A percentile compares a stretch with the other conserved stretches of the same genome.
Conservation (phyloP, 2,888 invertebrate genomes). For the Leptinotarsa tumamoca region DNA sequence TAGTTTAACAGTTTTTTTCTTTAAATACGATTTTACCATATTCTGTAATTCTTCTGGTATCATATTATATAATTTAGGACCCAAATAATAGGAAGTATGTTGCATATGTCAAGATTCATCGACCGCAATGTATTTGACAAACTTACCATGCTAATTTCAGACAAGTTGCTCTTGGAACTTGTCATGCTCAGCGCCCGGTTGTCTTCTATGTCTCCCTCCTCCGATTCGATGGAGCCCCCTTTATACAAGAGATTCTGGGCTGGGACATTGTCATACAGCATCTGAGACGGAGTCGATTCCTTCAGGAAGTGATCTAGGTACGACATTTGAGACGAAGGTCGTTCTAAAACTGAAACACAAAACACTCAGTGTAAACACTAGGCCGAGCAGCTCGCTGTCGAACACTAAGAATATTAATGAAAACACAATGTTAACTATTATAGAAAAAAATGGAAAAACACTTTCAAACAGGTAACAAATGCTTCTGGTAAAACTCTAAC, state of each 20-base stretch:
- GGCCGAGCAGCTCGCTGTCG: neutral
- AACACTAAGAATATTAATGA: slow-evolving; percentile 26
- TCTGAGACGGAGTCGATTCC: slow-evolving; percentile 70
- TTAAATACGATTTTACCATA: no score
- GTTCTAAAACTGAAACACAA: slow-evolving; percentile 78
- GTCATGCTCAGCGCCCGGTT: slow-evolving; percentile 81
- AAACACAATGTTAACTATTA: slow-evolving; percentile 36
- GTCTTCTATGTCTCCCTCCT: slow-evolving; percentile 82
- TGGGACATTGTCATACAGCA: slow-evolving; percentile 60
- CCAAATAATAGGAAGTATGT: no score
- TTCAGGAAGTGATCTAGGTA: slow-evolving; percentile 91
- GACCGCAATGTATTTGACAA: slow-evolving; percentile 22
- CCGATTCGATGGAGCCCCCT: slow-evolving; percentile 75
- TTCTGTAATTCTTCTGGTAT: no score
- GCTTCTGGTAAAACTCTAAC: slow-evolving; percentile 9
- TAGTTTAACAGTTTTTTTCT: no score
- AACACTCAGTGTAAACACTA: neutral
- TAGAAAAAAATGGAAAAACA: slow-evolving; percentile 25
- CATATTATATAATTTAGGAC: no score
- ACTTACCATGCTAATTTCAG: slow-evolving; percentile 84
- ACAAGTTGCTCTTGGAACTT: slow-evolving; percentile 87
- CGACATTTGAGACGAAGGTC: slow-evolving; percentile 92
- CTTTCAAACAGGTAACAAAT: slow-evolving; percentile 28
- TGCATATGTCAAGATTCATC: neutral
- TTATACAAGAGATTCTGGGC: slow-evolving; percentile 63